A percentile compares a stretch with the other conserved stretches of the same genome.
Conservation (phyloP, 2,888 invertebrate genomes). For the Lepeophtheirus nordmannii region DNA sequence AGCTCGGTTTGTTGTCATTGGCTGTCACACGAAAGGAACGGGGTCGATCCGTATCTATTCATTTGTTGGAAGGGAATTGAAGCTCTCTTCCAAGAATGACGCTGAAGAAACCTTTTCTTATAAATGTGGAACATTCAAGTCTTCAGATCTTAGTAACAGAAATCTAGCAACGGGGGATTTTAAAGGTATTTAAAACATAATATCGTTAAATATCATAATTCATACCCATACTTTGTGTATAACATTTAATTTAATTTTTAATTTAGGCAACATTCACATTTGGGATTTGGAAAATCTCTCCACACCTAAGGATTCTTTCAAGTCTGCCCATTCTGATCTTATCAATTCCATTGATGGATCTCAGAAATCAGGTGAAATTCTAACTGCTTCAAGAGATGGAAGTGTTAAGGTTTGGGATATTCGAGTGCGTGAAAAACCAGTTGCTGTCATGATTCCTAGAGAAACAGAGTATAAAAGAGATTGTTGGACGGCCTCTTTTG, state of each 20-base stretch:
- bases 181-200: slow-evolving; percentile 61
- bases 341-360: slow-evolving; percentile 83
- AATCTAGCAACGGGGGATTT: slow-evolving; percentile 82
- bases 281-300: slow-evolving; percentile 57
- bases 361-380: slow-evolving; percentile 73
- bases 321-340: slow-evolving; percentile 61
- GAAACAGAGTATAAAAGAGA: slow-evolving; percentile 56
- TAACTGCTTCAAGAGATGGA: slow-evolving; percentile 85
- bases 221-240: too few species aligned
- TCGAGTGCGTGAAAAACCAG: slow-evolving; percentile 69
- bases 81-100: slow-evolving; percentile 26
- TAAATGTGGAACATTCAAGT: slow-evolving; percentile 78
- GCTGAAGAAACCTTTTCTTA: slow-evolving; percentile 40
- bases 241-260: too few species aligned
- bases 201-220: slow-evolving; percentile 36
- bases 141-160: slow-evolving; percentile 60
- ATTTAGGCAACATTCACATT: slow-evolving; percentile 24
- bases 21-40: slow-evolving; percentile 64
- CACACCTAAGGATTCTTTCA: slow-evolving; percentile 56
- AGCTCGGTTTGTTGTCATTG: slow-evolving; percentile 76
- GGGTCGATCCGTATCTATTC: slow-evolving; percentile 53
- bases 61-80: slow-evolving; percentile 29
- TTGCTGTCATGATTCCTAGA: slow-evolving; percentile 68
- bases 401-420: slow-evolving; percentile 90
- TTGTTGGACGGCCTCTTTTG: slow-evolving; percentile 86